phyloP scores from a whole-genome alignment of 2,797 vertebrate species.

The Fistularia commersonii region DNA sequence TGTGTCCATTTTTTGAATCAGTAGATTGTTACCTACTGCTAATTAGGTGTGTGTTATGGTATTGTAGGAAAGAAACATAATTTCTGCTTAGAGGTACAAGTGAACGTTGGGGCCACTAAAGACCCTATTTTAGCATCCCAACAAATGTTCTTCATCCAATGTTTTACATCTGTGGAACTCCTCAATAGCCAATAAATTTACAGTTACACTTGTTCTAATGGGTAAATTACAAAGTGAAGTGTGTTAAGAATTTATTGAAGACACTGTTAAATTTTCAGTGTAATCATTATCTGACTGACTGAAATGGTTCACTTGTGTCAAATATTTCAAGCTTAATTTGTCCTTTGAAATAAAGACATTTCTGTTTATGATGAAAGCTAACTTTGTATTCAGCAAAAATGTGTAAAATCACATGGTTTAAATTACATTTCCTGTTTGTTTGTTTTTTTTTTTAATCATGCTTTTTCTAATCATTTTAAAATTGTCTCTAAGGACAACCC shows the following conservation, averaged over 20 bases:
- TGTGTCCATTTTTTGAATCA: slow-evolving; percentile 1
- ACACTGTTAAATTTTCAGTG: neutral
- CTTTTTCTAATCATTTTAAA: slow-evolving; percentile 5
- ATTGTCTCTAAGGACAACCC: too few species aligned
- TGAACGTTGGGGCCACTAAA: too few species aligned
- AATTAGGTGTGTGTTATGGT: too few species aligned
- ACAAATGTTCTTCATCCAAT: too few species aligned
- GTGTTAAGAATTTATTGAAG: too few species aligned
- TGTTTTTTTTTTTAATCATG: slow-evolving; percentile 14
- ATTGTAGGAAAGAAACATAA: too few species aligned
- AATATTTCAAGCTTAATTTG: neutral
- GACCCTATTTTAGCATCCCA: too few species aligned
- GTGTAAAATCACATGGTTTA: slow-evolving; percentile 10
- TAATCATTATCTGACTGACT: neutral
- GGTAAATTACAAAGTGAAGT: neutral
- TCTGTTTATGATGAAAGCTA: slow-evolving; percentile 20
- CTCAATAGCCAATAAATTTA: neutral
- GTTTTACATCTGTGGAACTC: neutral
- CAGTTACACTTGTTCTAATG: too few species aligned
- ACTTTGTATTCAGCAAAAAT: slow-evolving; percentile 11
- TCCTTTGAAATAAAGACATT: slow-evolving; percentile 13
- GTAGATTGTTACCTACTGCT: neutral
- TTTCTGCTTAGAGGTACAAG: too few species aligned
- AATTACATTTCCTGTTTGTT: slow-evolving; percentile 4
- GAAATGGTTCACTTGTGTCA: slow-evolving; percentile 2